Percentiles rank a stretch among this genome's conserved stretches.
These are phyloP conservation scores for Batillaria attramentaria DNA, from an alignment of 1,140 invertebrate species.

Conservation along the genomic window DNA sequence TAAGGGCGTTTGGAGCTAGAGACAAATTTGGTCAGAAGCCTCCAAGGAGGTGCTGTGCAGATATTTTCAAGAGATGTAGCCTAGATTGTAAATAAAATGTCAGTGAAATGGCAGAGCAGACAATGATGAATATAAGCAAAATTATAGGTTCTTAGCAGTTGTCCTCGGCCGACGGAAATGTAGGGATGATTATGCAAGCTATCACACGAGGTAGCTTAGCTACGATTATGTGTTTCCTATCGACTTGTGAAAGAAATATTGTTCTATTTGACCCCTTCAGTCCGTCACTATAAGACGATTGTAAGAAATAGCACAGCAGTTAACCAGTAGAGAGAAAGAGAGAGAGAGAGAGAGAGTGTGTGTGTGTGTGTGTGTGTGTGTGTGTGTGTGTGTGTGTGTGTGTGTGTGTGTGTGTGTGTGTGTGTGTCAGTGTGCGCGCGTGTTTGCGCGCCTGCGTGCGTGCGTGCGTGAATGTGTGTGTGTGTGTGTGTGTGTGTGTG, in stretches of 20 bases:
- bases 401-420: not conserved
- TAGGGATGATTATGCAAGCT: too few species aligned
- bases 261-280: not conserved
- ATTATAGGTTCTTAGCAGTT: too few species aligned
- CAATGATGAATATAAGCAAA: too few species aligned
- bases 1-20: too few species aligned
- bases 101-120: too few species aligned
- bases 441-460: not conserved
- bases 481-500: not conserved
- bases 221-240: not conserved
- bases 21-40: too few species aligned
- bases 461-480: not conserved
- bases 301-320: not conserved
- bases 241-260: not conserved
- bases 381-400: constrained; percentile 2
- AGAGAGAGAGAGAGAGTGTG: constrained; percentile 2
- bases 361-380: not conserved
- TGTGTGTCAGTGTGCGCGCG: not conserved
- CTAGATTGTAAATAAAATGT: too few species aligned
- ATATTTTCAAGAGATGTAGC: too few species aligned
- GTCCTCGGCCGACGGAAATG: too few species aligned
- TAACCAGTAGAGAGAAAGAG: not conserved
- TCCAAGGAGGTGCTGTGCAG: too few species aligned
- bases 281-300: not conserved
- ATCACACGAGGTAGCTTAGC: not conserved